phyloP scores from a whole-genome alignment of 2,797 vertebrate species.

The Oreochromis mossambicus region DNA sequence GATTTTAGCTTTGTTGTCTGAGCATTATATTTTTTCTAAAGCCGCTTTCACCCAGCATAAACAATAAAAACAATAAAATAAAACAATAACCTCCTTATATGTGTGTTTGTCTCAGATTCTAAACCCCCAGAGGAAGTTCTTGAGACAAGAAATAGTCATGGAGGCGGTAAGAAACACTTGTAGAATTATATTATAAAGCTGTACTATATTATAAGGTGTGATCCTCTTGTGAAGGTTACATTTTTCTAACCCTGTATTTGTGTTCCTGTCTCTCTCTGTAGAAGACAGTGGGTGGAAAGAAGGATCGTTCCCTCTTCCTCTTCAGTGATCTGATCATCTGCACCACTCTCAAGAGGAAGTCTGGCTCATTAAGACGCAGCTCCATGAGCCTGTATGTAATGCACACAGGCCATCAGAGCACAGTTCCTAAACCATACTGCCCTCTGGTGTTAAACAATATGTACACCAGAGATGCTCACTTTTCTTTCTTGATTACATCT shows the following conservation, averaged over 20 bases:
- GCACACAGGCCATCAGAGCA: not conserved
- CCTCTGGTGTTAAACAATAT: conserved; percentile 20
- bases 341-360: conserved; percentile 96
- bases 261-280: conserved; percentile 45
- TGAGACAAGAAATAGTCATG: conserved; percentile 96
- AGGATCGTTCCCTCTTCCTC: conserved; percentile 96
- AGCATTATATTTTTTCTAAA: not conserved
- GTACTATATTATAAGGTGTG: not conserved
- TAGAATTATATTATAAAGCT: not conserved
- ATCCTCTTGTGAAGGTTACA: not conserved
- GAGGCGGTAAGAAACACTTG: conserved; percentile 85
- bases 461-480: not conserved
- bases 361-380: conserved; percentile 92
- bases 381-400: conserved; percentile 94
- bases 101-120: conserved; percentile 79
- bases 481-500: not conserved
- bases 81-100: not conserved
- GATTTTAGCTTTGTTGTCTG: not conserved
- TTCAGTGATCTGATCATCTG: conserved; percentile 96
- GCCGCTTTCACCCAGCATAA: not conserved
- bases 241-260: not conserved
- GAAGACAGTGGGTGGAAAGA: conserved; percentile 94
- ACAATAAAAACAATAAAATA: not conserved
- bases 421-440: not conserved
- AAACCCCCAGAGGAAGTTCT: conserved; percentile 91